Percentiles rank a stretch among this genome's conserved stretches.
Evolutionary conservation across 2,888 invertebrate species (phyloP).

Genomic region (Nephrotoma guestfalica): DNA sequence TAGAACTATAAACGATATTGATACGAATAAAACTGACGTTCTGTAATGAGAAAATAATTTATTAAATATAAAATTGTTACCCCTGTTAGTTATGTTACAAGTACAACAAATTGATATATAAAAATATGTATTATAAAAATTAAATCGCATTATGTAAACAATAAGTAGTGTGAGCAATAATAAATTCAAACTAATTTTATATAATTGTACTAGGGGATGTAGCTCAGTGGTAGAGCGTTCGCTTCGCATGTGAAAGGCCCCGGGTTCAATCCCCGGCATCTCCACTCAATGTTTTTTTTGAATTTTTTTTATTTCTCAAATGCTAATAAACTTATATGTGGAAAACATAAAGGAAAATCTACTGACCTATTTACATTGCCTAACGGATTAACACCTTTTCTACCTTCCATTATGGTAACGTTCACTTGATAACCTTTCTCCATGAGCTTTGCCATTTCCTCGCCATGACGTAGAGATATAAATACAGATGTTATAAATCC

Average conservation of each 20-base stretch:
- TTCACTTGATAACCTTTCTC: conserved; percentile 55
- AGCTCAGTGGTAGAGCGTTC: conserved; percentile 27
- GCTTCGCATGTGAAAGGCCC: conserved; percentile 26
- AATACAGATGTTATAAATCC: conserved; percentile 71
- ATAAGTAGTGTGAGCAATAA: not conserved
- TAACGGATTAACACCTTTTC: conserved; percentile 40
- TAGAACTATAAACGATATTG: conserved; percentile 86
- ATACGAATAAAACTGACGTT: conserved; percentile 87
- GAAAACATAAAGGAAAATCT: not conserved
- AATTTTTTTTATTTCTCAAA: not conserved
- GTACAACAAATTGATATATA: no score
- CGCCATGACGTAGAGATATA: conserved; percentile 65
- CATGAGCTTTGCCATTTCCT: conserved; percentile 51
- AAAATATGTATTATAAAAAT: not conserved
- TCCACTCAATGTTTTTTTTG: conserved; percentile 7
- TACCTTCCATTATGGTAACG: conserved; percentile 54
- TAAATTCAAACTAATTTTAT: not conserved
- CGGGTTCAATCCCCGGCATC: conserved; percentile 21
- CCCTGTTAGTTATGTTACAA: not conserved
- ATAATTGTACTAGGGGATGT: conserved; percentile 17
- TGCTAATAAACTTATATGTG: not conserved
- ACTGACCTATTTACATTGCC: conserved; percentile 59
- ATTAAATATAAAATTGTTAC: conserved; percentile 4
- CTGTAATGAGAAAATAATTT: conserved; percentile 35
- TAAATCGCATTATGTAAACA: not conserved